phyloP scores from a whole-genome alignment of 2,113 vertebrate species.

The Trinectes maculatus region DNA sequence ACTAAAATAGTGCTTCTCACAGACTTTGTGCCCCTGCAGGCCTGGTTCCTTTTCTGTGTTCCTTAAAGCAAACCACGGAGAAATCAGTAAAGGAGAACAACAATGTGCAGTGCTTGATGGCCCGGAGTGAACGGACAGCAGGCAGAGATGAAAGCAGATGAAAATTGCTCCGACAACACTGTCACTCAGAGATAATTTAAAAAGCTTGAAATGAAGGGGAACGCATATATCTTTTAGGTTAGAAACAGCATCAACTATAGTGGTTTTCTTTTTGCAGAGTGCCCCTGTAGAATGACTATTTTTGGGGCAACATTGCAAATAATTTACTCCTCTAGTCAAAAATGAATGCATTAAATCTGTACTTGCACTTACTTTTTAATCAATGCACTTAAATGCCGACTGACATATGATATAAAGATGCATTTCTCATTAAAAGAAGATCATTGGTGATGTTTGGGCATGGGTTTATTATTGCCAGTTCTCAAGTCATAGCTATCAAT shows the following conservation, averaged over 20 bases:
- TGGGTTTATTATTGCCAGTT: constrained; percentile 73
- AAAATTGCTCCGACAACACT: constrained; percentile 58
- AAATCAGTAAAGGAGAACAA: constrained; percentile 75
- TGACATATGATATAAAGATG: constrained; percentile 87
- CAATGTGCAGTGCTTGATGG: constrained; percentile 59
- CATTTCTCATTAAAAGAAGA: constrained; percentile 79
- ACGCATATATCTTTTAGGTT: constrained; percentile 89
- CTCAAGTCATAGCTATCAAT: constrained; percentile 57
- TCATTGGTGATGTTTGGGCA: constrained; percentile 76
- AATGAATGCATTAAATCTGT: constrained; percentile 95
- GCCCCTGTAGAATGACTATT: constrained; percentile 83
- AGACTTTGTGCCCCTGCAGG: constrained; percentile 74
- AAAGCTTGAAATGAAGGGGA: constrained; percentile 70
- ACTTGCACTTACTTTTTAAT: constrained; percentile 97
- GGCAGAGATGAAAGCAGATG: constrained; percentile 41
- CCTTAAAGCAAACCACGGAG: constrained; percentile 65
- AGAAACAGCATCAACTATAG: constrained; percentile 92
- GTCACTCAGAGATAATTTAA: constrained; percentile 71
- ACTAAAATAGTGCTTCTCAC: constrained; percentile 85
- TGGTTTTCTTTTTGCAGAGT: constrained; percentile 76
- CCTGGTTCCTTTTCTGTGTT: constrained; percentile 72
- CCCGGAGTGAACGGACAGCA: constrained; percentile 59
- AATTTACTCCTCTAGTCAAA: constrained; percentile 82
- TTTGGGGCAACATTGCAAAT: constrained; percentile 72
- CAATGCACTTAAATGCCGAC: constrained; percentile 92